A percentile compares a stretch with the other conserved stretches of the same genome.
These are phyloP conservation scores for Sitta carolinensis DNA, from an alignment of 2,797 vertebrate genomes.

Conservation along the genomic window DNA sequence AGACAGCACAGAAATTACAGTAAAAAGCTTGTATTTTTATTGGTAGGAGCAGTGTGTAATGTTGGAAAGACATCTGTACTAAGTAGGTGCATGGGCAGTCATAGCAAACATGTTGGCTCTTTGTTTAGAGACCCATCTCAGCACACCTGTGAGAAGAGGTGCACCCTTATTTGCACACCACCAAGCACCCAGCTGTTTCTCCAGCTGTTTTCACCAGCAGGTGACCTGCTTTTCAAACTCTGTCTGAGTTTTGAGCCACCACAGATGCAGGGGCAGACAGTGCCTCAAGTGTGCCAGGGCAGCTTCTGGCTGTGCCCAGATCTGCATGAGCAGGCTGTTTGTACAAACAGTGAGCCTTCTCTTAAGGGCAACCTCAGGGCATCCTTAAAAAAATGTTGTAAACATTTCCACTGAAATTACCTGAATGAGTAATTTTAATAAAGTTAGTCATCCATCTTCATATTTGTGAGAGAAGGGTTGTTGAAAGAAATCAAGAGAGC, in stretches of 20 bases:
- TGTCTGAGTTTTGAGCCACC: background rate
- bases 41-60: background rate
- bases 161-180: background rate
- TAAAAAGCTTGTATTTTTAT: background rate
- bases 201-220: too few relatives aligned
- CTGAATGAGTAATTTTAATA: background rate
- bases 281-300: background rate
- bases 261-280: fast-evolving
- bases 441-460: background rate
- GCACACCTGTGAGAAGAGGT: background rate
- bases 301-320: background rate
- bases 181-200: background rate
- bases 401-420: background rate
- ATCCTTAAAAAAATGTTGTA: background rate
- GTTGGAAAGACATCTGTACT: background rate
- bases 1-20: background rate
- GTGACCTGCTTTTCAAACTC: background rate
- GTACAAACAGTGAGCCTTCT: background rate
- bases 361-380: background rate
- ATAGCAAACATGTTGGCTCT: background rate
- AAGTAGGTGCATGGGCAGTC: background rate
- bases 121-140: background rate
- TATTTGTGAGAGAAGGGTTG: background rate
- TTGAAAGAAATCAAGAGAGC: background rate
- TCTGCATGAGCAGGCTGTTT: background rate